Evolutionary conservation across 2,888 invertebrate species (phyloP).

Genomic region (Pristionchus entomophagus): DNA sequence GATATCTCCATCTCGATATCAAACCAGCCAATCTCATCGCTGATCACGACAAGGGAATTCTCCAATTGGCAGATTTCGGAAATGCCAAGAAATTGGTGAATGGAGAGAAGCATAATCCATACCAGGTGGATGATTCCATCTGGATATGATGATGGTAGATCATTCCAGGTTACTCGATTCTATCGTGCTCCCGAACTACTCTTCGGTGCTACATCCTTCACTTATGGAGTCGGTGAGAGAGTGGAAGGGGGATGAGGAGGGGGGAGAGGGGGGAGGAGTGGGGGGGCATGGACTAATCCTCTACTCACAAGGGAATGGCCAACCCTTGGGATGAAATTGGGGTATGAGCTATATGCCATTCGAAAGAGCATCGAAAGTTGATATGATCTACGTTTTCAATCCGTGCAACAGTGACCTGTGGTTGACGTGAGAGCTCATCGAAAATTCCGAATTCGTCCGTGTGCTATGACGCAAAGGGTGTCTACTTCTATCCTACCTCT

Average conservation of each 20-base stretch:
- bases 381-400: too few relatives aligned
- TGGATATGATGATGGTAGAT: too few relatives aligned
- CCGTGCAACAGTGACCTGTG: too few relatives aligned
- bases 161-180: conserved; percentile 65
- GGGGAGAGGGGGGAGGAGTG: neutral
- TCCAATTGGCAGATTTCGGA: conserved; percentile 70
- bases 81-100: conserved; percentile 60
- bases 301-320: too few relatives aligned
- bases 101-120: conserved; percentile 52
- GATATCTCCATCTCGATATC: conserved; percentile 66
- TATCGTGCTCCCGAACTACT: conserved; percentile 71
- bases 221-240: conserved; percentile 49
- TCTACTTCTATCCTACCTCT: too few relatives aligned
- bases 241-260: neutral
- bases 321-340: too few relatives aligned
- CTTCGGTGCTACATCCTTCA: conserved; percentile 64
- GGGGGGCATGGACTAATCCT: neutral
- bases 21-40: conserved; percentile 68
- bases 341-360: too few relatives aligned
- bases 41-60: conserved; percentile 53
- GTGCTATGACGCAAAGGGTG: too few relatives aligned
- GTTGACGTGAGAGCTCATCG: too few relatives aligned
- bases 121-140: conserved; percentile 54
- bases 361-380: too few relatives aligned
- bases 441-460: too few relatives aligned